These are phyloP conservation scores for Acanthosepion lycidas DNA, from an alignment of 2,888 invertebrate genomes.

Conservation along the genomic window DNA sequence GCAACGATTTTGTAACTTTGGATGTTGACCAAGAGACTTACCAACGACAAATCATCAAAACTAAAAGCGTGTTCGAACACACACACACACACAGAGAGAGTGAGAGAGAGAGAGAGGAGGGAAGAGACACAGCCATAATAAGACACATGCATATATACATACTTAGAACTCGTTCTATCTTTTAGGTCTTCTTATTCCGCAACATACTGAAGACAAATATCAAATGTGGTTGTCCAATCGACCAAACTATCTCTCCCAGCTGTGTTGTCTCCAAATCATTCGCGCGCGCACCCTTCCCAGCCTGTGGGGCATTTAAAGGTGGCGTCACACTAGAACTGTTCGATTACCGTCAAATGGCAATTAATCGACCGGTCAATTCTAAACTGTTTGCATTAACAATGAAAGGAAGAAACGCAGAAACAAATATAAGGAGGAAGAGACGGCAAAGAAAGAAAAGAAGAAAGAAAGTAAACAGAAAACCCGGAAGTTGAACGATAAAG, in stretches of 20 bases:
- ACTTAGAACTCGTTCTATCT: not conserved
- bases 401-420: not conserved
- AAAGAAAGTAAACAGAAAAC: not conserved
- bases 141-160: not conserved
- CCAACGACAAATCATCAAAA: not conserved
- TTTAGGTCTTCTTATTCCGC: not conserved
- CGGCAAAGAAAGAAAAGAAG: not conserved
- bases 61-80: not conserved
- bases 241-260: not conserved
- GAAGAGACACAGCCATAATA: no score
- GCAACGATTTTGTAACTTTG: not conserved
- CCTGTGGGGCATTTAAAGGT: not conserved
- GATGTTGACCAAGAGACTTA: not conserved
- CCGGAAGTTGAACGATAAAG: no score
- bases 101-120: no score
- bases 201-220: not conserved
- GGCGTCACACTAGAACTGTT: not conserved
- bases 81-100: not conserved
- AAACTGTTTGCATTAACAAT: not conserved
- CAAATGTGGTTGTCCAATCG: not conserved
- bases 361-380: not conserved
- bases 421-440: not conserved
- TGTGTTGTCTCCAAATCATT: not conserved
- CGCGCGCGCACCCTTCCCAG: not conserved
- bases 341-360: conserved; percentile 33